These are phyloP conservation scores for Dione vanillae DNA, from an alignment of 2,888 invertebrate genomes.

Conservation along the genomic window DNA sequence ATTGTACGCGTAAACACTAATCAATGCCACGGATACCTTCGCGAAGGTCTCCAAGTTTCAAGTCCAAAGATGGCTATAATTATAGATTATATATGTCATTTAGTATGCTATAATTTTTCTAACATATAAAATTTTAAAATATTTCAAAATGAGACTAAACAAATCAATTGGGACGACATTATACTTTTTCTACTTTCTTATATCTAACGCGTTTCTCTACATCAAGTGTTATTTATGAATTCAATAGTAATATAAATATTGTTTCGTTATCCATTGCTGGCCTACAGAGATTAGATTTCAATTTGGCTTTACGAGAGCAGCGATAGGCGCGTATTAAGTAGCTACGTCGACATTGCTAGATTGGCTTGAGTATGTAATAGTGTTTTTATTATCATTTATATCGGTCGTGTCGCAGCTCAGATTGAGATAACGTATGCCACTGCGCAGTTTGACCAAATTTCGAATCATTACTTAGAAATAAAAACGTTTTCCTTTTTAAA, in stretches of 20 bases:
- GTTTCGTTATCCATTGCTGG: slow-evolving; percentile 41
- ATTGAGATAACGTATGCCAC: slow-evolving; percentile 71
- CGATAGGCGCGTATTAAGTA: slow-evolving; percentile 36
- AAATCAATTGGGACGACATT: slow-evolving; percentile 4
- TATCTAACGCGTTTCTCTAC: slow-evolving; percentile 7
- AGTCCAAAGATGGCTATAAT: slow-evolving; percentile 53
- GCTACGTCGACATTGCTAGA: slow-evolving; percentile 33
- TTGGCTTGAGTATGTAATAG: slow-evolving; percentile 52
- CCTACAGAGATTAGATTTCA: slow-evolving; percentile 27
- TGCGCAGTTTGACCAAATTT: slow-evolving; percentile 69
- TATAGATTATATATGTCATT: neutral
- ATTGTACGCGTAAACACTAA: slow-evolving; percentile 78
- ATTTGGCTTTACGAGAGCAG: slow-evolving; percentile 26
- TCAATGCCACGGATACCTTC: slow-evolving; percentile 76
- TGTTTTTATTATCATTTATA: slow-evolving; percentile 73
- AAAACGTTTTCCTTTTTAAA: neutral
- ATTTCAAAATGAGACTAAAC: neutral
- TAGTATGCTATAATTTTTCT: neutral
- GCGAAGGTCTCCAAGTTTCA: slow-evolving; percentile 66
- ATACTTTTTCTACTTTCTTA: slow-evolving; percentile 22
- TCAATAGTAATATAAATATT: slow-evolving; percentile 15
- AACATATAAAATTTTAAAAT: no score
- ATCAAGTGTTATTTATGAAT: neutral
- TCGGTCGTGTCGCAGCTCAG: slow-evolving; percentile 65
- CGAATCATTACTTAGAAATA: slow-evolving; percentile 46